Evolutionary conservation across 2,113 vertebrate genomes (phyloP).

Genomic region (Cinclus cinclus): DNA sequence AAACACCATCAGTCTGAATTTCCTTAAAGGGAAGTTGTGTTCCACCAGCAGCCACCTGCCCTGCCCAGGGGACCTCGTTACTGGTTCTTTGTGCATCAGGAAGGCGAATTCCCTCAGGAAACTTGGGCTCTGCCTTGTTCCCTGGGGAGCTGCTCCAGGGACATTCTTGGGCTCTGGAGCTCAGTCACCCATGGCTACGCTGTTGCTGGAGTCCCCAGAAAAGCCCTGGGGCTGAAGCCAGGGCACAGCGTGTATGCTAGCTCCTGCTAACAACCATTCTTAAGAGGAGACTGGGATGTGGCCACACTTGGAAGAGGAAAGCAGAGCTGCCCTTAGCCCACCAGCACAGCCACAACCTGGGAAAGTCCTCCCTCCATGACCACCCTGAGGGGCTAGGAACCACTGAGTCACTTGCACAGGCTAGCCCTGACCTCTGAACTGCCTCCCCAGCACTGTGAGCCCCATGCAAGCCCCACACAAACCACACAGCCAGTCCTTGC

Average conservation of each 20-base stretch:
- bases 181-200: not conserved
- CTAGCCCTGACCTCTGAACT: not conserved
- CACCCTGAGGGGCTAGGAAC: not conserved
- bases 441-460: not conserved
- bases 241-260: not conserved
- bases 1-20: not conserved
- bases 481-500: not conserved
- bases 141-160: not conserved
- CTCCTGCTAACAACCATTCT: not conserved
- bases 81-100: fast-evolving
- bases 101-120: not conserved
- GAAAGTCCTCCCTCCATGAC: not conserved
- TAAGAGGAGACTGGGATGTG: not conserved
- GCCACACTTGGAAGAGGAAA: not conserved
- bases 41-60: not conserved
- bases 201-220: not conserved
- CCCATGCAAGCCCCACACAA: not conserved
- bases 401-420: fast-evolving
- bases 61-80: not conserved
- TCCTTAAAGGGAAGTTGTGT: not conserved
- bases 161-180: fast-evolving
- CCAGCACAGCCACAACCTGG: not conserved
- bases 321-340: not conserved
- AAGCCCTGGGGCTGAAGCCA: not conserved
- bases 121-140: fast-evolving